Evolutionary conservation across 2,888 invertebrate genomes (phyloP).

Genomic region (Gandaritis pyraliata): DNA sequence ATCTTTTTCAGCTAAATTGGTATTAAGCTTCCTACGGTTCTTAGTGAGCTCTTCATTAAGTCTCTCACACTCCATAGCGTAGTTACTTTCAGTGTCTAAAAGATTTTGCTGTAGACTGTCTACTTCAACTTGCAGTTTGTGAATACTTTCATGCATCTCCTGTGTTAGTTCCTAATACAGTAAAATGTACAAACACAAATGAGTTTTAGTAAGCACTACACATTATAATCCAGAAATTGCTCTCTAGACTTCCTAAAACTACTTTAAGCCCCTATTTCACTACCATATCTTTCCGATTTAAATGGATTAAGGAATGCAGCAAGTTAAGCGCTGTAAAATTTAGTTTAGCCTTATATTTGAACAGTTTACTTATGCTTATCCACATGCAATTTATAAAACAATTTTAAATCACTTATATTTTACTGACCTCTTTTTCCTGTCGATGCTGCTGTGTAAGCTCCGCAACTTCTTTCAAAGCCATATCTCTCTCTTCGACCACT

Average conservation of each 20-base stretch:
- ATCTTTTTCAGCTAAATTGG: conserved; percentile 55
- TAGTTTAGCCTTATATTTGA: neutral
- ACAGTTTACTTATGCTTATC: neutral
- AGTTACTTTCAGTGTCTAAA: conserved; percentile 53
- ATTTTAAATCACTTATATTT: neutral
- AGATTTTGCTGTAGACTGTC: conserved; percentile 59
- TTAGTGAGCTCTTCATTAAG: conserved; percentile 52
- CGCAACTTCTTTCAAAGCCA: conserved; percentile 63
- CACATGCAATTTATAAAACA: neutral
- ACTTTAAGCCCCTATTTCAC: neutral
- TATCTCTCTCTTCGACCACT: conserved; percentile 68
- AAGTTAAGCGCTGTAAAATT: neutral
- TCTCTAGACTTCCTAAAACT: neutral
- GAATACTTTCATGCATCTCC: conserved; percentile 50
- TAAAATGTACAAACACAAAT: conserved; percentile 29
- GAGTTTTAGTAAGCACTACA: conserved; percentile 5
- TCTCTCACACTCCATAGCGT: conserved; percentile 50
- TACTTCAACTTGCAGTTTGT: conserved; percentile 61
- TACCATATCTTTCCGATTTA: neutral
- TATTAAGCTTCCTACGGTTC: conserved; percentile 56
- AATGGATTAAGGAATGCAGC: neutral
- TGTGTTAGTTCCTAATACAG: conserved; percentile 64
- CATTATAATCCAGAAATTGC: neutral
- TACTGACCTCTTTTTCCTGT: conserved; percentile 77
- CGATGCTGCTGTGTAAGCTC: conserved; percentile 64